A percentile compares a stretch with the other conserved stretches of the same genome.
phyloP scores from a whole-genome alignment of 2,888 invertebrate species.

The Augiades crinisus region DNA sequence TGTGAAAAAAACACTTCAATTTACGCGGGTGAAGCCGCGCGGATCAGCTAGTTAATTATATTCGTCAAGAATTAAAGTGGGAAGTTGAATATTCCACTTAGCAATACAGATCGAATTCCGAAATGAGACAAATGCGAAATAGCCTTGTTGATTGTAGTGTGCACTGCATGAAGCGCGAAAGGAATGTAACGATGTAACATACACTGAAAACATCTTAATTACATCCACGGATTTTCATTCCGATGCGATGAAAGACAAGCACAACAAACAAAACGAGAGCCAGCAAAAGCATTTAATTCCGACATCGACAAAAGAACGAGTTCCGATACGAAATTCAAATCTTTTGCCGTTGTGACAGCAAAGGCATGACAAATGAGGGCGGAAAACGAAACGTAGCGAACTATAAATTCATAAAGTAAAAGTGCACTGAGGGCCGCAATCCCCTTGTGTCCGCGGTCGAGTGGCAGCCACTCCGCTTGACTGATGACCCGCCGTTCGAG shows the following conservation, averaged over 20 bases:
- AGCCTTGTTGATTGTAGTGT: no score
- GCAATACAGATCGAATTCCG: no score
- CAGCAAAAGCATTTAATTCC: constrained; percentile 6
- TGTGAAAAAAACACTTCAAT: no score
- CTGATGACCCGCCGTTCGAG: constrained; percentile 14
- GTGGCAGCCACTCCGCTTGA: constrained; percentile 37
- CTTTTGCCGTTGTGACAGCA: constrained; percentile 34
- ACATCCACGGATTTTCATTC: no score
- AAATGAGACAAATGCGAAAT: no score
- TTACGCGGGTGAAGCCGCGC: no score
- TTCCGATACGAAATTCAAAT: constrained; percentile 32
- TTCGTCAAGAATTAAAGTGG: no score
- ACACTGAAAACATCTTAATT: no score
- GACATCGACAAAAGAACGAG: constrained; percentile 11
- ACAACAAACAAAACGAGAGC: background rate
- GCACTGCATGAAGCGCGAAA: no score
- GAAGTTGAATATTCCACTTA: no score
- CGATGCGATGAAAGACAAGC: background rate
- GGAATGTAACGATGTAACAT: no score
- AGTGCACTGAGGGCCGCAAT: constrained; percentile 52
- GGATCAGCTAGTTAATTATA: no score
- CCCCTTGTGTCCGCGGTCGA: constrained; percentile 42
- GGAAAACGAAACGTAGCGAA: constrained; percentile 54
- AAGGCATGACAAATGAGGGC: constrained; percentile 53
- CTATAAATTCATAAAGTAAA: constrained; percentile 42